Evolutionary conservation across 2,888 invertebrate species (phyloP).

Genomic region (Zhuqinia jingwanae): DNA sequence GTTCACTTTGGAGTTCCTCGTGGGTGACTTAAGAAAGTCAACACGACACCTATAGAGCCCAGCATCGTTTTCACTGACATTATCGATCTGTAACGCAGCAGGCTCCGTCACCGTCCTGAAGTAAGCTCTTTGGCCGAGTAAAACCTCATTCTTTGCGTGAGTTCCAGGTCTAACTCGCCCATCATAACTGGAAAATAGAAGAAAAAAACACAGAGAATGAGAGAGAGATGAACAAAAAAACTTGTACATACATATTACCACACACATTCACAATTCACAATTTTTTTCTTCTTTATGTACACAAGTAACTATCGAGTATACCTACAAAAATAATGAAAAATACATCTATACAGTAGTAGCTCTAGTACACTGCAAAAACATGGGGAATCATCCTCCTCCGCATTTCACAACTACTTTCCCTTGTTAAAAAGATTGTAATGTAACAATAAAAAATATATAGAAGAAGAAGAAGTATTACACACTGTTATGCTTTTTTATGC

Average conservation of each 20-base stretch:
- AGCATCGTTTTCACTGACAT: constrained; percentile 80
- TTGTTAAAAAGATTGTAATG: too few relatives aligned
- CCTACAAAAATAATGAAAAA: too few relatives aligned
- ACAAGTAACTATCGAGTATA: too few relatives aligned
- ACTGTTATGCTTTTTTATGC: too few relatives aligned
- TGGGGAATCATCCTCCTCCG: too few relatives aligned
- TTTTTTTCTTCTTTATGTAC: too few relatives aligned
- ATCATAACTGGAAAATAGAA: constrained; percentile 79
- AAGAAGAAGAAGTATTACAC: too few relatives aligned
- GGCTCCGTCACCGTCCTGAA: constrained; percentile 79
- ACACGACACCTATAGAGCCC: constrained; percentile 81
- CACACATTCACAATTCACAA: constrained; percentile 9
- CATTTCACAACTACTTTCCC: too few relatives aligned
- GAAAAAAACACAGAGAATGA: too few relatives aligned
- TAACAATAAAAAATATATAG: too few relatives aligned
- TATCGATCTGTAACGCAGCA: constrained; percentile 79
- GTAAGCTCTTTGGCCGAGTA: constrained; percentile 80
- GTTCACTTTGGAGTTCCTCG: constrained; percentile 81
- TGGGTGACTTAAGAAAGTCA: constrained; percentile 81
- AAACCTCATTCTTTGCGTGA: constrained; percentile 79
- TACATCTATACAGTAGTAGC: too few relatives aligned
- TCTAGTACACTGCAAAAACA: too few relatives aligned
- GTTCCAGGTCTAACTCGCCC: constrained; percentile 77
- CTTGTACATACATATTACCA: constrained; percentile 37
- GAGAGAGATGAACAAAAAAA: constrained; percentile 44